These are phyloP conservation scores for Falco cherrug DNA, from an alignment of 2,797 vertebrate species.

Conservation along the genomic window DNA sequence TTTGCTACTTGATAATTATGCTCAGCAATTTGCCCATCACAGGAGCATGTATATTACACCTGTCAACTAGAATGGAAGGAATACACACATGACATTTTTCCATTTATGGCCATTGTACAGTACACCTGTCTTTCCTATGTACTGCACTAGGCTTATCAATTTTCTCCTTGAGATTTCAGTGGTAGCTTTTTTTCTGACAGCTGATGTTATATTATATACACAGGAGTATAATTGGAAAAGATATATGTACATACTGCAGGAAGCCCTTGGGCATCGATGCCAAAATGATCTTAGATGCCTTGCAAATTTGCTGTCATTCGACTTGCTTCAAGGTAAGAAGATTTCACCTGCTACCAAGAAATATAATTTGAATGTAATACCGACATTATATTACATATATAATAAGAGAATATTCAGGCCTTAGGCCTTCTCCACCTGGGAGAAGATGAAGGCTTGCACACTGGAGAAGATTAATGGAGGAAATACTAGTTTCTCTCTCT, in stretches of 20 bases:
- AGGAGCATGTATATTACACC: not conserved
- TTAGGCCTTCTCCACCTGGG: not conserved
- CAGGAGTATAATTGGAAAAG: slow-evolving; percentile 88
- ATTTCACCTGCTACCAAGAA: slow-evolving; percentile 22
- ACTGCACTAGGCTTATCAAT: not conserved
- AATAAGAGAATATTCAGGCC: not conserved
- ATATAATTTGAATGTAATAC: not conserved
- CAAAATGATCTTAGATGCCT: slow-evolving; percentile 93
- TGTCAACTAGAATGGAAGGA: not conserved
- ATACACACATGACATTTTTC: not conserved
- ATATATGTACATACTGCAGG: slow-evolving; percentile 90
- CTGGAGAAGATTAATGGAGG: not conserved
- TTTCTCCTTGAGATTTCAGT: slow-evolving; percentile 15
- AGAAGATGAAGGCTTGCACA: not conserved
- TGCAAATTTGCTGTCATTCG: slow-evolving; percentile 93
- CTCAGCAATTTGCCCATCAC: not conserved
- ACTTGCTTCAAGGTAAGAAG: slow-evolving; percentile 92
- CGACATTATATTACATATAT: not conserved
- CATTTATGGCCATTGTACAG: not conserved
- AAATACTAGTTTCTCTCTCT: not conserved
- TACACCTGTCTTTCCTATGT: not conserved
- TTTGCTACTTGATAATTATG: not conserved
- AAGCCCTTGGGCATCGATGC: slow-evolving; percentile 87
- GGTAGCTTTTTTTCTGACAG: slow-evolving; percentile 53
- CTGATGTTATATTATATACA: slow-evolving; percentile 53